phyloP scores from a whole-genome alignment of 2,113 vertebrate species.

The Phoxinus phoxinus region DNA sequence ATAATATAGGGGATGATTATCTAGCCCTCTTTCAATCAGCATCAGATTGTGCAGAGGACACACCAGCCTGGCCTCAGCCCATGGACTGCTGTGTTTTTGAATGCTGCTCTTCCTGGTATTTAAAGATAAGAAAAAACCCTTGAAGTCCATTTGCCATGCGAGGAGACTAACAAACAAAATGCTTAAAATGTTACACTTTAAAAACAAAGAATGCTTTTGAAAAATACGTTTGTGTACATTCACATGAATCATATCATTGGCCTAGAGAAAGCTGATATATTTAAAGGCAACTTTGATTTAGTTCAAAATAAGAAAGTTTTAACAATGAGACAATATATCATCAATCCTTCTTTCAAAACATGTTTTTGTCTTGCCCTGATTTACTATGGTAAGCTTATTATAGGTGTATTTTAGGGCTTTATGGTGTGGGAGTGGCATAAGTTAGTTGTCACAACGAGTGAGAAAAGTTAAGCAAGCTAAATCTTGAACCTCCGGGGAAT shows the following conservation, averaged over 20 bases:
- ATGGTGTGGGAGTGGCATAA: too few species aligned
- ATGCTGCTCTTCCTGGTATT: neutral
- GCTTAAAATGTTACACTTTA: neutral
- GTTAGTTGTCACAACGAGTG: too few species aligned
- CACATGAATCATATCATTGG: neutral
- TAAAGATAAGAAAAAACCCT: neutral
- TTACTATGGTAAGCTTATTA: too few species aligned
- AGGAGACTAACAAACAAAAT: neutral
- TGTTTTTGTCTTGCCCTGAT: too few species aligned
- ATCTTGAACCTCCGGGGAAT: too few species aligned
- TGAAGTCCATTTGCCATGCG: neutral
- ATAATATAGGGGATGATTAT: slow-evolving; percentile 63
- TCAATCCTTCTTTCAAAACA: too few species aligned
- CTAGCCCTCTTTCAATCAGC: slow-evolving; percentile 74
- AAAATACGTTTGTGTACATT: neutral
- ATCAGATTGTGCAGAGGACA: slow-evolving; percentile 68
- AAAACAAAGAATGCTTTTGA: neutral
- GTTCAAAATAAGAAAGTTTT: too few species aligned
- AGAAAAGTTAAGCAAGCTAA: too few species aligned
- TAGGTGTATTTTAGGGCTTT: too few species aligned
- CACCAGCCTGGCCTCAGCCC: slow-evolving; percentile 17
- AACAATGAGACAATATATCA: too few species aligned
- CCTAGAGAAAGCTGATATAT: neutral
- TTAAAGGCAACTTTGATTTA: too few species aligned
- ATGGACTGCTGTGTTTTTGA: neutral